Percentiles rank a stretch among this genome's conserved stretches.
Conservation (phyloP, 2,888 invertebrate genomes). For the Idaea aversata region DNA sequence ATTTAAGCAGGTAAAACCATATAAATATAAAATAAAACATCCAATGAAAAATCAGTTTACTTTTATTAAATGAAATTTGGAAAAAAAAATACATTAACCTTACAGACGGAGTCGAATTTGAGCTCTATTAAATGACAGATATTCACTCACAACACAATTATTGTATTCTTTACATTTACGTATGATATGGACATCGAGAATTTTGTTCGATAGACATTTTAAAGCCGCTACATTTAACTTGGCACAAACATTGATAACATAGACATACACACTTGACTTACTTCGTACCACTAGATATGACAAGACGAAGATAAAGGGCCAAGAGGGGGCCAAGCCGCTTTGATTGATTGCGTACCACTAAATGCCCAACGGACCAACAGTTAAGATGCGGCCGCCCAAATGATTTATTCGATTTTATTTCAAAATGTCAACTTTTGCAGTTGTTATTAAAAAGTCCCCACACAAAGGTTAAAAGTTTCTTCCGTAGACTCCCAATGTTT, state of each 20-base stretch:
- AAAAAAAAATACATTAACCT: conserved; percentile 63
- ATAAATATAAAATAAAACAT: conserved; percentile 36
- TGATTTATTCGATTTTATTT: no score
- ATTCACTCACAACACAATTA: conserved; percentile 66
- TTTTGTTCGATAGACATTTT: conserved; percentile 39
- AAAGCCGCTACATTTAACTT: conserved; percentile 28
- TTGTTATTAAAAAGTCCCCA: no score
- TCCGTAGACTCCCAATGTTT: no score
- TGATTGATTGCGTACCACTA: no score
- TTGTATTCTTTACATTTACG: conserved; percentile 37
- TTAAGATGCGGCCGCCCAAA: no score
- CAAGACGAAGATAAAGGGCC: no score
- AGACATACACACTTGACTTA: conserved; percentile 14
- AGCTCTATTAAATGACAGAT: conserved; percentile 48
- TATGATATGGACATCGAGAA: conserved; percentile 51
- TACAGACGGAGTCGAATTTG: conserved; percentile 61
- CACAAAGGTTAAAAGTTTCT: no score
- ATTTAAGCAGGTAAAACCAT: not conserved
- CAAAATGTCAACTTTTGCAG: no score
- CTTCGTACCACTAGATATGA: no score
- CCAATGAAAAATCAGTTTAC: conserved; percentile 60
- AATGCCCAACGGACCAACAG: no score
- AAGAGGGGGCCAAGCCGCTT: no score
- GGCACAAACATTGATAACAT: conserved; percentile 43
- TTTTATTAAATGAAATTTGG: conserved; percentile 71